Percentiles rank a stretch among this genome's conserved stretches.
These are phyloP conservation scores for Threskiornis aethiopicus DNA, from an alignment of 2,797 vertebrate species.

Conservation along the genomic window DNA sequence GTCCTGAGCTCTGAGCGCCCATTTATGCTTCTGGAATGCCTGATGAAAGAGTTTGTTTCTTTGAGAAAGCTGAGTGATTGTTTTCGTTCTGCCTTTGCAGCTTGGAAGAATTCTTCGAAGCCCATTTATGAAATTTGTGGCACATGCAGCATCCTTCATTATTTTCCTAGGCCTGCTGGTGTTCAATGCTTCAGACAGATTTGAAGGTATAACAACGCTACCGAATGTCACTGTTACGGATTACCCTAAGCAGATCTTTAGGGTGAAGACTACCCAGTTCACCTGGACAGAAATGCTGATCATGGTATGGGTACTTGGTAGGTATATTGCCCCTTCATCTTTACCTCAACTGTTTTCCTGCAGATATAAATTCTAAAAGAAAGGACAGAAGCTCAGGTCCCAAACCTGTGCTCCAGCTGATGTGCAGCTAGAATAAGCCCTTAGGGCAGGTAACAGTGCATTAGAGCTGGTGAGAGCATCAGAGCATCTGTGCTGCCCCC, in stretches of 20 bases:
- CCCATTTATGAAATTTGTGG: conserved; percentile 92
- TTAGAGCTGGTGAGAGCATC: not conserved
- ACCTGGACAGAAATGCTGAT: conserved; percentile 89
- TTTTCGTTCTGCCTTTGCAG: conserved; percentile 68
- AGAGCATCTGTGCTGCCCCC: not conserved
- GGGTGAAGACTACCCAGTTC: conserved; percentile 88
- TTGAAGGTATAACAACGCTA: conserved; percentile 83
- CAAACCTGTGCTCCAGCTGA: not conserved
- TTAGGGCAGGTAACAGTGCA: not conserved
- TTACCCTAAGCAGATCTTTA: conserved; percentile 87
- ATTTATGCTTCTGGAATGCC: not conserved
- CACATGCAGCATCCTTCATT: conserved; percentile 89
- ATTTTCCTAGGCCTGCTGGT: conserved; percentile 89
- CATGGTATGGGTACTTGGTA: conserved; percentile 91
- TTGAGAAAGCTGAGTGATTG: not conserved
- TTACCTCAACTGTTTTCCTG: not conserved
- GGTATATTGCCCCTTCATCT: conserved; percentile 37
- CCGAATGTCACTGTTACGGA: conserved; percentile 87
- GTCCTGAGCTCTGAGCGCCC: not conserved
- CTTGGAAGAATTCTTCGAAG: conserved; percentile 86
- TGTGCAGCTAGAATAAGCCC: not conserved
- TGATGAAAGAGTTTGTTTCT: not conserved
- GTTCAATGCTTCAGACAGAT: conserved; percentile 89
- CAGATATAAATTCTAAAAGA: not conserved
- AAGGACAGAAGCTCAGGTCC: not conserved